phyloP scores from a whole-genome alignment of 2,797 vertebrate species.

The Acrossocheilus wenchowensis region DNA sequence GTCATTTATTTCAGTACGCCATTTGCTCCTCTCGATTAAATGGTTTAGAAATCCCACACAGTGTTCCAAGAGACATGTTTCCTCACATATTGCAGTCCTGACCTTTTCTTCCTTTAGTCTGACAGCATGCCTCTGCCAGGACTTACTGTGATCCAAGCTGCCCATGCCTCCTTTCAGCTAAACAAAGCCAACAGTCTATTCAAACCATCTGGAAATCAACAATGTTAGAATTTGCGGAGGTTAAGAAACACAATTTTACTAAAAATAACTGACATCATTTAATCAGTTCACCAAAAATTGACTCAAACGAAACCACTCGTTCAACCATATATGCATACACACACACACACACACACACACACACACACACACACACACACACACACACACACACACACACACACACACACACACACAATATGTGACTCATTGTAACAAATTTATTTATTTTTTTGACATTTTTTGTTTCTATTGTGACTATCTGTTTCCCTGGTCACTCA shows the following conservation, averaged over 20 bases:
- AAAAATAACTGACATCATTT: not conserved
- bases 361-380: too few relatives aligned
- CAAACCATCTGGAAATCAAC: slow-evolving; percentile 54
- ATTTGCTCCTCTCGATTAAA: slow-evolving; percentile 23
- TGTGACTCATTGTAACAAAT: not conserved
- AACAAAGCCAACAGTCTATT: slow-evolving; percentile 45
- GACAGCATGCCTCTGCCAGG: slow-evolving; percentile 59
- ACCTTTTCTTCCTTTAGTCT: slow-evolving; percentile 75
- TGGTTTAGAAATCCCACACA: slow-evolving; percentile 23
- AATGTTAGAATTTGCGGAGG: not conserved
- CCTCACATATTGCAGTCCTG: slow-evolving; percentile 53
- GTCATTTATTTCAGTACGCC: not conserved
- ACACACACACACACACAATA: not conserved
- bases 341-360: too few relatives aligned
- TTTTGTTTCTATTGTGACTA: slow-evolving; percentile 2
- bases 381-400: not conserved
- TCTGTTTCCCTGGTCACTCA: slow-evolving; percentile 3
- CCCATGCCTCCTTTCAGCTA: slow-evolving; percentile 61
- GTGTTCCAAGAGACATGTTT: slow-evolving; percentile 25
- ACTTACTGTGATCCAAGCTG: slow-evolving; percentile 78
- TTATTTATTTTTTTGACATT: not conserved
- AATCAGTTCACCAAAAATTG: not conserved
- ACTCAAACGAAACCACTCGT: not conserved
- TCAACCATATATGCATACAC: not conserved
- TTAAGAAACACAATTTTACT: not conserved